Base-by-base conservation (phyloP, 2,888 invertebrate species). In the Notodonta dromedarius region DNA sequence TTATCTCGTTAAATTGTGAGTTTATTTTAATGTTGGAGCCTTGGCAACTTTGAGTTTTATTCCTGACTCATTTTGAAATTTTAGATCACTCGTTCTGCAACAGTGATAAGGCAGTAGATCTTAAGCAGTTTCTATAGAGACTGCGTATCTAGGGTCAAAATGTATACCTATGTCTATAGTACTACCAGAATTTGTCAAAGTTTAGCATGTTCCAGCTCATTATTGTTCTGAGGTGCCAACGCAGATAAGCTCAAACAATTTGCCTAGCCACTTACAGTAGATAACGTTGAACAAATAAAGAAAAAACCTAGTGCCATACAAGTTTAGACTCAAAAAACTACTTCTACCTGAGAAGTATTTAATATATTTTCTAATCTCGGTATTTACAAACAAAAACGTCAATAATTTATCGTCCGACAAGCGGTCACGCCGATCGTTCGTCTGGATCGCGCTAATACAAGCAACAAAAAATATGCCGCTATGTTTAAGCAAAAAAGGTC, bases 401-500 rank as follows among this genome's bases (percentile, higher is more conserved):
- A 57, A 66, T 69, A 62, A 61, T 62, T 3, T 67, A 58, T 58
- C 50, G 60, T 63, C 64, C 51, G 61, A 56, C 54, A 58, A 71
- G 62, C 64, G 64, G 66, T 69, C 63, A 63, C 62, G 64, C 35
- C 51, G 58, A 74, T 67, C 59, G 57, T 54, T 59, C 53, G 71
- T 55, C 61, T 67, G 60, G 52, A 66, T 65, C 67, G 57, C 63
- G 50, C 52, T 69, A 68, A 65, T 63, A 66, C 65, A 71, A 63
- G 16, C 13, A 32, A 65, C 62, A 75, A 78, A 79, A 80, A 78
- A 76, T 63, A 53, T 61, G 59, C 78, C 68, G 76, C 69, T 77
- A 75, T 62, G 54, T 58, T 59, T 13, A 44, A 63, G 63, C 56
- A 69, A 69, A 74, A 70, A 66, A 59, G 5, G 66, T 70, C 61